A percentile compares a stretch with the other conserved stretches of the same genome.
Evolutionary conservation across 2,888 invertebrate species (phyloP).

Genomic region (Phoenoteleia sp.): DNA sequence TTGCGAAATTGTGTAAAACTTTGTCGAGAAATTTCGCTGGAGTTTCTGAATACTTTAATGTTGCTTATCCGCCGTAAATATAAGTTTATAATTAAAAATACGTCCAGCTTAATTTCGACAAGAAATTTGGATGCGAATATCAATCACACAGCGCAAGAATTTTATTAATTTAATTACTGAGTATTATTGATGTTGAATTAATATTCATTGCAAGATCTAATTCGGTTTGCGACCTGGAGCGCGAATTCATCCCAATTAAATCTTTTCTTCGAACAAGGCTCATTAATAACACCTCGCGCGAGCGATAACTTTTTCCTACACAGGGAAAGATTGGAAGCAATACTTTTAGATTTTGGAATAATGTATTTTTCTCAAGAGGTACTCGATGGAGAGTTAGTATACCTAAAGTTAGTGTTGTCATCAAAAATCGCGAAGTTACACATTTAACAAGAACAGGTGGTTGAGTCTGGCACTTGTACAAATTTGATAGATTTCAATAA

Average conservation of each 20-base stretch:
- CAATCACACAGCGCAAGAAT: not conserved
- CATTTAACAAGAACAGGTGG: too few species aligned
- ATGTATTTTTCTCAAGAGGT: too few species aligned
- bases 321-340: too few species aligned
- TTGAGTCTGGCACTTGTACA: too few species aligned
- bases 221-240: not conserved
- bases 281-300: slow-evolving; percentile 30
- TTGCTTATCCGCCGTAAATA: not conserved
- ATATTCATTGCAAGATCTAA: slow-evolving; percentile 40
- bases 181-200: slow-evolving; percentile 20
- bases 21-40: not conserved
- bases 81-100: slow-evolving; percentile 21
- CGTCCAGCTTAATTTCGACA: not conserved
- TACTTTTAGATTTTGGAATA: too few species aligned
- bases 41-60: slow-evolving; percentile 4
- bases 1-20: not conserved
- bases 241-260: slow-evolving; percentile 32
- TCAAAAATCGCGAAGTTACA: too few species aligned
- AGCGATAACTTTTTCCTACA: slow-evolving; percentile 1
- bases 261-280: slow-evolving; percentile 11
- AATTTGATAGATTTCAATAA: too few species aligned
- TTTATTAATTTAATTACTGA: not conserved
- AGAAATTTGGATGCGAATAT: not conserved
- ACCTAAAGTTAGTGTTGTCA: too few species aligned
- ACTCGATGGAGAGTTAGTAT: too few species aligned